These are phyloP conservation scores for Hofmannophila pseudospretella DNA, from an alignment of 2,888 invertebrate genomes.

Conservation along the genomic window DNA sequence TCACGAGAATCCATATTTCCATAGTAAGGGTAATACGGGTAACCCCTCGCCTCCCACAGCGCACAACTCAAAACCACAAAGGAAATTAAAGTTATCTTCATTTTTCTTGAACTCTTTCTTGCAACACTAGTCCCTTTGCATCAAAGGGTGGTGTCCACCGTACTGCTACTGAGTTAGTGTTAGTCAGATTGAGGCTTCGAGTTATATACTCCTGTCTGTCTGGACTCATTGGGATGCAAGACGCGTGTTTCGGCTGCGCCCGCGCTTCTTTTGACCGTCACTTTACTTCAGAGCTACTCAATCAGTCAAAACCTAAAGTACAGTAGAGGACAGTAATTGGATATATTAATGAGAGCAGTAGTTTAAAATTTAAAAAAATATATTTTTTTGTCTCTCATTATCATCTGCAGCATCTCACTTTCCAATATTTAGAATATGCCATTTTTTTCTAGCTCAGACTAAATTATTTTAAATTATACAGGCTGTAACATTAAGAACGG, in stretches of 20 bases:
- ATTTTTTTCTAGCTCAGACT: too few species aligned
- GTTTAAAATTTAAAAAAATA: too few species aligned
- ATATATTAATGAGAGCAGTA: too few species aligned
- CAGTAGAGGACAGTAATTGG: too few species aligned
- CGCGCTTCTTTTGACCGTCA: conserved; percentile 32
- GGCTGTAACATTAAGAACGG: too few species aligned
- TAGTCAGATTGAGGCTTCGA: conserved; percentile 32
- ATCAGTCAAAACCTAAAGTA: too few species aligned
- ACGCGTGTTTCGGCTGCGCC: conserved; percentile 47
- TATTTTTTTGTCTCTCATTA: too few species aligned
- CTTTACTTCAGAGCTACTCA: too few species aligned
- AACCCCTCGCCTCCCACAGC: conserved; percentile 46
- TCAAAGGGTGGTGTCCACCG: conserved; percentile 43
- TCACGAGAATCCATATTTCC: conserved; percentile 63
- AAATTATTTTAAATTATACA: too few species aligned
- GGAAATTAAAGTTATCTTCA: conserved; percentile 40
- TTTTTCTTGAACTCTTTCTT: conserved; percentile 23
- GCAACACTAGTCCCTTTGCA: conserved; percentile 28
- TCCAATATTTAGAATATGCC: too few species aligned
- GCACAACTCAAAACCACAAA: conserved; percentile 43
- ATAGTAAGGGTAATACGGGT: conserved; percentile 62
- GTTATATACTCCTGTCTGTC: conserved; percentile 60
- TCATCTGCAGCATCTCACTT: too few species aligned
- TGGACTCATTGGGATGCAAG: conserved; percentile 62
- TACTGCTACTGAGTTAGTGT: conserved; percentile 45